Evolutionary conservation across 2,797 vertebrate genomes (phyloP).

Genomic region (Clarias pachynema): DNA sequence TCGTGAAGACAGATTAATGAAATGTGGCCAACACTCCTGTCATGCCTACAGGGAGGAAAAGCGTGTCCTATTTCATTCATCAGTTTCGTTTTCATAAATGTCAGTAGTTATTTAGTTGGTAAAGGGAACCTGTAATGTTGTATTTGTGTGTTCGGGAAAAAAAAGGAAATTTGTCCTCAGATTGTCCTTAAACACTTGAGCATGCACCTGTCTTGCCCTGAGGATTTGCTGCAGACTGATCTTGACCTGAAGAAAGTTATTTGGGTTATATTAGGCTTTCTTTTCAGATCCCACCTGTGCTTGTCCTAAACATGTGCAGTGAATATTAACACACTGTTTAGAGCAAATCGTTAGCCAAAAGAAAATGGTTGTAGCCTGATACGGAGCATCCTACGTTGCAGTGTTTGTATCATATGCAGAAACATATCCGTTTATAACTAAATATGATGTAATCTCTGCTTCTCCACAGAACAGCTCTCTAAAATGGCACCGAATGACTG

Average conservation of each 20-base stretch:
- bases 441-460: background rate
- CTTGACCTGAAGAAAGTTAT: background rate
- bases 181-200: background rate
- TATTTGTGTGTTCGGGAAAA: background rate
- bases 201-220: background rate
- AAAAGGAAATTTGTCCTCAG: background rate
- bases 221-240: background rate
- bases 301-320: too few species aligned
- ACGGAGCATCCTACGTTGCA: background rate
- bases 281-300: background rate
- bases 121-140: background rate
- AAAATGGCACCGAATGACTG: slow-evolving; percentile 88
- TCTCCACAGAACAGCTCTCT: slow-evolving; percentile 87
- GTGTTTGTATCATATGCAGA: background rate
- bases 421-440: background rate
- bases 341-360: too few species aligned
- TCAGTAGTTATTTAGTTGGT: background rate
- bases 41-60: background rate
- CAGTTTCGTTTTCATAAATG: background rate
- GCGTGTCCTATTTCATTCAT: background rate
- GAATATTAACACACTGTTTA: background rate
- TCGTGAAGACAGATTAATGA: background rate
- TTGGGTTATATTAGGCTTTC: background rate
- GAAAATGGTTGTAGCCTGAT: background rate
- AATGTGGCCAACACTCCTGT: slow-evolving; percentile 6